phyloP scores from a whole-genome alignment of 2,888 invertebrate genomes.

The Nysson spinosus region DNA sequence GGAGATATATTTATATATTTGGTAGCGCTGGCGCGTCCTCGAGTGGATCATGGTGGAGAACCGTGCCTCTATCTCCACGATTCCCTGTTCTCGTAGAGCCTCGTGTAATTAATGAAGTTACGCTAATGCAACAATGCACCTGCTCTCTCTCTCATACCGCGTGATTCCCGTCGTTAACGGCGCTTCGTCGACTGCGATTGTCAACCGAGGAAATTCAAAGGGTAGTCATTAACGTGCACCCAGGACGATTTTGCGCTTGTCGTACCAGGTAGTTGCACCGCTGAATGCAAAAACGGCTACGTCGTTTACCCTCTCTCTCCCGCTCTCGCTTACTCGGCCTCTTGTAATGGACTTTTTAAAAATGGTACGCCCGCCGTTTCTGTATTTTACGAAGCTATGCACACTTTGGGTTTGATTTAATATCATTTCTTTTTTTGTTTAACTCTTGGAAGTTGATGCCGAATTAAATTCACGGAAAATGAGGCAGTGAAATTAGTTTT shows the following conservation, averaged over 20 bases:
- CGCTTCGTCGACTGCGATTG: constrained; percentile 46
- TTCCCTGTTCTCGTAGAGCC: constrained; percentile 8
- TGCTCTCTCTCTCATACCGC: constrained; percentile 10
- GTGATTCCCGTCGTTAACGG: constrained; percentile 42
- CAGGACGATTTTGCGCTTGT: constrained; percentile 18
- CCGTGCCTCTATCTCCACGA: constrained; percentile 12
- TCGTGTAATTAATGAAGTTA: constrained; percentile 58
- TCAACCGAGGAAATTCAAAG: constrained; percentile 46
- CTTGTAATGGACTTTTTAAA: too few species aligned
- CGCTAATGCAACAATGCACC: constrained; percentile 58
- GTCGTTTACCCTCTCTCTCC: neutral
- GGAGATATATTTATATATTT: constrained; percentile 17
- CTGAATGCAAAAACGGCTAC: constrained; percentile 8
- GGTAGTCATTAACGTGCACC: constrained; percentile 40
- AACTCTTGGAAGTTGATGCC: too few species aligned
- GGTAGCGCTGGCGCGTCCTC: too few species aligned
- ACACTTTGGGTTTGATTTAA: too few species aligned
- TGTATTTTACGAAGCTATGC: too few species aligned
- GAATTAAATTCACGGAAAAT: too few species aligned
- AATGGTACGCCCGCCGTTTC: too few species aligned
- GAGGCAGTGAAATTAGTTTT: too few species aligned
- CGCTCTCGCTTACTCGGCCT: neutral
- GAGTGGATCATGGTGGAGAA: constrained; percentile 13
- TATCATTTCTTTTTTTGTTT: too few species aligned
- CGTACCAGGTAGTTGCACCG: constrained; percentile 1